phyloP scores from a whole-genome alignment of 1,140 invertebrate genomes.

The Ceratina japonica region DNA sequence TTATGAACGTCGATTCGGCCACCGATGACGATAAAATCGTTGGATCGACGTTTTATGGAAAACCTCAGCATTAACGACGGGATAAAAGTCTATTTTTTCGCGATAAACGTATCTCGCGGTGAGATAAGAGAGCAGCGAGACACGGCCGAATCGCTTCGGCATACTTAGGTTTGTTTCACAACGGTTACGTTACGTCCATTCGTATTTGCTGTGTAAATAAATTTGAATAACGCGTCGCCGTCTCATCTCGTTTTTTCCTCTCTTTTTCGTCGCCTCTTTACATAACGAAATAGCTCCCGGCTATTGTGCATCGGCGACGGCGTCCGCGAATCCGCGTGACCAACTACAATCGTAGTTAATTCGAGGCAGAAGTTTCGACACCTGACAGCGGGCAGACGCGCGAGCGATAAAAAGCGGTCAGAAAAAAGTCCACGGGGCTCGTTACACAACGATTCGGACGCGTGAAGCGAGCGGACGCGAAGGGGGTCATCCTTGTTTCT shows the following conservation, averaged over 20 bases:
- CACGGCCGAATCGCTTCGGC: not conserved
- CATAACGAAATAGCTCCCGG: not conserved
- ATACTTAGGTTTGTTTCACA: conserved; percentile 11
- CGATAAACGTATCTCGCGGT: not conserved
- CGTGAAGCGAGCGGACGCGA: conserved; percentile 8
- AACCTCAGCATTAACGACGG: conserved; percentile 2
- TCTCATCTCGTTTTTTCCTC: not conserved
- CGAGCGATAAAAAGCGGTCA: conserved; percentile 7
- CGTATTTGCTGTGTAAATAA: conserved; percentile 32
- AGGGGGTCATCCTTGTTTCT: conserved; percentile 35
- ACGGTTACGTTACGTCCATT: not conserved
- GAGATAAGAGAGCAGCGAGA: conserved; percentile 29
- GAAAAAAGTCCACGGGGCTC: conserved; percentile 19
- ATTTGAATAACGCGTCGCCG: conserved; percentile 15
- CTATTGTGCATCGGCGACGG: conserved; percentile 33
- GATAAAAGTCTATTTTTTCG: conserved; percentile 21
- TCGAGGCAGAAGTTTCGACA: conserved; percentile 56
- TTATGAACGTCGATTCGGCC: conserved; percentile 44
- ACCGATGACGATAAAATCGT: conserved; percentile 20
- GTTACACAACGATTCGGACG: conserved; percentile 42
- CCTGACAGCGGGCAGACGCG: conserved; percentile 17
- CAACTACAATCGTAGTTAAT: conserved; percentile 55
- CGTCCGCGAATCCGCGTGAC: not conserved
- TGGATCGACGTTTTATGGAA: conserved; percentile 25
- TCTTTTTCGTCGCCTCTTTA: conserved; percentile 1